Conservation (phyloP, 2,797 vertebrate genomes). For the Cuculus canorus region DNA sequence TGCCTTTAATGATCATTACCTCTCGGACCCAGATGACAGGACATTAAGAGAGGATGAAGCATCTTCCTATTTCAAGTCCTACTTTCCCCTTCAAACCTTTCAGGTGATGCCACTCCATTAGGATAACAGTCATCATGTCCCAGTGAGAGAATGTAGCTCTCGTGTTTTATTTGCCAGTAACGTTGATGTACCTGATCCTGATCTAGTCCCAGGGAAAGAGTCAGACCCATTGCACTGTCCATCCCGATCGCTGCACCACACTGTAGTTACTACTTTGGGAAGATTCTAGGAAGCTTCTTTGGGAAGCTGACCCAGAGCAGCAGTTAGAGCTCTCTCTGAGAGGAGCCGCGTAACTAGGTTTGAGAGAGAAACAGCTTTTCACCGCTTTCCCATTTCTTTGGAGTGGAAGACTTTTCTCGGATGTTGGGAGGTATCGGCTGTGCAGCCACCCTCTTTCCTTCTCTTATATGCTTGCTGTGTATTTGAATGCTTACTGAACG, state of each 20-base stretch:
- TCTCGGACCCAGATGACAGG: conserved; percentile 24
- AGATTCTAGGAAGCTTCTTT: too few relatives aligned
- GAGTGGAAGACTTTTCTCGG: background rate
- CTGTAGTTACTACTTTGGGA: background rate
- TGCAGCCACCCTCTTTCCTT: background rate
- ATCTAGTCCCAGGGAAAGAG: background rate
- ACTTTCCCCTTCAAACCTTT: background rate
- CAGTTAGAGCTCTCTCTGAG: background rate
- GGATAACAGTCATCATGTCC: accelerated
- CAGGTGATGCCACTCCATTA: background rate
- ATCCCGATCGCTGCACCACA: background rate
- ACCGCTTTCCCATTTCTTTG: background rate
- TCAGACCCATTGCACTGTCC: background rate
- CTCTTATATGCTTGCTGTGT: background rate
- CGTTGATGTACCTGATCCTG: background rate
- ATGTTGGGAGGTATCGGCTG: background rate
- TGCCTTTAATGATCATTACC: conserved; percentile 20
- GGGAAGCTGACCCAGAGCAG: background rate
- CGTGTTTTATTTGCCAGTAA: background rate
- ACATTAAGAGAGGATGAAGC: conserved; percentile 31
- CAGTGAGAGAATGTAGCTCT: background rate
- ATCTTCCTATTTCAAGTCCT: background rate
- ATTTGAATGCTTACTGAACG: background rate
- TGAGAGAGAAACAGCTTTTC: background rate
- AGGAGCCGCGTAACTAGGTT: background rate